phyloP scores from a whole-genome alignment of 2,113 vertebrate genomes.

The Mesoclemmys tuberculata region DNA sequence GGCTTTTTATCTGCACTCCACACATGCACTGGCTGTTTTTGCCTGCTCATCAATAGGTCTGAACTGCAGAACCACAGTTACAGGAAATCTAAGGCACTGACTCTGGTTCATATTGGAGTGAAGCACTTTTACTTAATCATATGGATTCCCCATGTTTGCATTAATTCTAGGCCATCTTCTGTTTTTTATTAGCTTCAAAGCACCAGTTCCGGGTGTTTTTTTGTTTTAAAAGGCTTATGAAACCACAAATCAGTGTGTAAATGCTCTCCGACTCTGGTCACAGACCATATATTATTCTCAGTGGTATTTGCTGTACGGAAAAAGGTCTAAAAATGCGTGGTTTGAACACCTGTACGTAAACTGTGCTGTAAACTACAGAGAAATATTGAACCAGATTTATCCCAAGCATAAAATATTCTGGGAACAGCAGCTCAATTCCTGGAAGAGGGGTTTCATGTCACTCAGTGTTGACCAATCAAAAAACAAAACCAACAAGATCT shows the following conservation, averaged over 20 bases:
- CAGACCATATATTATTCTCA: not conserved
- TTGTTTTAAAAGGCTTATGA: not conserved
- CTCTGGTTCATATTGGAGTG: rapidly evolving
- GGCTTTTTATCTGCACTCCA: not conserved
- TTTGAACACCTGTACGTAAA: not conserved
- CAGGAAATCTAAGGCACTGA: not conserved
- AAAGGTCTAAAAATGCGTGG: not conserved
- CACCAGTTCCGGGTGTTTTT: not conserved
- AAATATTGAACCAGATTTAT: not conserved
- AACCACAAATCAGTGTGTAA: not conserved
- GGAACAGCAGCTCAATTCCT: not conserved
- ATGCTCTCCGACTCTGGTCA: not conserved
- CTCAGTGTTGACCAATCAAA: not conserved
- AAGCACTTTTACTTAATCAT: not conserved
- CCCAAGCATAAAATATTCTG: not conserved
- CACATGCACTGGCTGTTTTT: not conserved
- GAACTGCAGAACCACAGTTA: not conserved
- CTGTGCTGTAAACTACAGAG: not conserved
- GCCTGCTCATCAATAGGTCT: not conserved
- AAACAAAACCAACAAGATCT: not conserved
- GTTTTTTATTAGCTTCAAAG: not conserved
- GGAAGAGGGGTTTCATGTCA: not conserved
- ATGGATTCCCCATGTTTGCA: not conserved
- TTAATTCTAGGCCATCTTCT: not conserved
- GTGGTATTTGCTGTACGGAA: not conserved